Evolutionary conservation across 2,888 invertebrate species (phyloP).

Genomic region (Macrophya annulata): DNA sequence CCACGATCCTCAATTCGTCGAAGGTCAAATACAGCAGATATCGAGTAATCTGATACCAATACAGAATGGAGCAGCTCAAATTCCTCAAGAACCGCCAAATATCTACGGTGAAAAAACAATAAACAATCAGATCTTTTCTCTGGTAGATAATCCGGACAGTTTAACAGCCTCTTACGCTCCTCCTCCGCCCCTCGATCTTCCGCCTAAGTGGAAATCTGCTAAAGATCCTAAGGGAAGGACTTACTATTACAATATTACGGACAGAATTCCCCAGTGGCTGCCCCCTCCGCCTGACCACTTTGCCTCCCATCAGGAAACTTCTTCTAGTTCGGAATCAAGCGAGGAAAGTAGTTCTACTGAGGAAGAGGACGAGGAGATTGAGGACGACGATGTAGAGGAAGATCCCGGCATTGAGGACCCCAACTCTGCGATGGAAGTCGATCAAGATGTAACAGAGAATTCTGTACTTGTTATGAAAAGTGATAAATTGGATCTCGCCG

Average conservation of each 20-base stretch:
- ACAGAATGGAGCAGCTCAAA: conserved; percentile 67
- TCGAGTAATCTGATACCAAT: conserved; percentile 68
- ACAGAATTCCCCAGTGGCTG: conserved; percentile 90
- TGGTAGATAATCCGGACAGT: conserved; percentile 36
- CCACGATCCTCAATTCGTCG: conserved; percentile 66
- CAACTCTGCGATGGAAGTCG: conserved; percentile 69
- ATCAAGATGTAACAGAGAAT: conserved; percentile 39
- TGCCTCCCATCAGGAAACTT: conserved; percentile 75
- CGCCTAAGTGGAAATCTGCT: conserved; percentile 94
- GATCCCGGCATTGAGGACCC: conserved; percentile 59
- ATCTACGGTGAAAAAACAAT: conserved; percentile 11
- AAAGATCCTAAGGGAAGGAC: conserved; percentile 90
- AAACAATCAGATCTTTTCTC: background rate
- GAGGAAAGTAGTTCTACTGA: conserved; percentile 78
- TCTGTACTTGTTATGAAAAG: conserved; percentile 54
- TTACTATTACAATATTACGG: conserved; percentile 95
- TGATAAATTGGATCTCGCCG: conserved; percentile 60
- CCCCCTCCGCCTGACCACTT: conserved; percentile 81
- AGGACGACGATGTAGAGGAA: conserved; percentile 72
- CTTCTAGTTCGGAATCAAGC: conserved; percentile 79
- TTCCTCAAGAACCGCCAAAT: background rate
- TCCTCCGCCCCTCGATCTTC: conserved; percentile 84
- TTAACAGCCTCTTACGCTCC: conserved; percentile 62
- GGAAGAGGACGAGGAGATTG: conserved; percentile 80
- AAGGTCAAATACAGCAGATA: conserved; percentile 64